Percentiles rank a stretch among this genome's conserved stretches.
Conservation (phyloP, 2,888 invertebrate genomes). For the Archips xylosteana region DNA sequence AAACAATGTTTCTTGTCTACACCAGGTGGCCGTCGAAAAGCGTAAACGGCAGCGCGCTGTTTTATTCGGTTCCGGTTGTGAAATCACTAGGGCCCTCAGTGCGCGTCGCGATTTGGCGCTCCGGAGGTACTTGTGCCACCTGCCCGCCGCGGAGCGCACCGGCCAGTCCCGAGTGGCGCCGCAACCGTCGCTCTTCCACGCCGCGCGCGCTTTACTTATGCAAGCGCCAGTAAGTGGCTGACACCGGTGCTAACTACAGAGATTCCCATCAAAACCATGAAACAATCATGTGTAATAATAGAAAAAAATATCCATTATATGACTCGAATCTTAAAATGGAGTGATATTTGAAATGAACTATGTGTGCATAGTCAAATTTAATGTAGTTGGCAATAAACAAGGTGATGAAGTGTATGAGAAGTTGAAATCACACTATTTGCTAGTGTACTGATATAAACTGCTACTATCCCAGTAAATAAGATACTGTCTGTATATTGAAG, state of each 20-base stretch:
- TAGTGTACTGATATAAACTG: not conserved
- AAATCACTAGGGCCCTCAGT: constrained; percentile 91
- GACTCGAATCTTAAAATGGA: constrained; percentile 12
- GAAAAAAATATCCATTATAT: not conserved
- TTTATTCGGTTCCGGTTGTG: constrained; percentile 90
- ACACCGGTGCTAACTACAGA: constrained; percentile 56
- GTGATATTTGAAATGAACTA: constrained; percentile 31
- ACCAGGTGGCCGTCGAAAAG: constrained; percentile 87
- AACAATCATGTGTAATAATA: constrained; percentile 7
- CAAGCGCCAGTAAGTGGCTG: constrained; percentile 75
- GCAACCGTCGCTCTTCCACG: constrained; percentile 82
- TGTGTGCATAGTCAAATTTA: constrained; percentile 44
- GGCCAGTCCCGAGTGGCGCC: constrained; percentile 76
- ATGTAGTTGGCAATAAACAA: not conserved
- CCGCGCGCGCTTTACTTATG: constrained; percentile 82
- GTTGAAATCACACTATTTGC: not conserved
- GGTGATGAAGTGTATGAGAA: not conserved
- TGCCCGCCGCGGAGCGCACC: constrained; percentile 87
- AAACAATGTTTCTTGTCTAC: constrained; percentile 37
- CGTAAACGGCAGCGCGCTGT: constrained; percentile 87
- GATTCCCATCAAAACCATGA: not conserved
- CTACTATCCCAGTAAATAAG: not conserved
- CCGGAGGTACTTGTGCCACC: constrained; percentile 88
- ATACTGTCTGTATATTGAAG: not conserved
- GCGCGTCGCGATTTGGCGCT: constrained; percentile 92